Evolutionary conservation across 2,113 vertebrate species (phyloP), one percentile per base, ranked within the genome.

Genomic region (Tichodroma muraria): DNA sequence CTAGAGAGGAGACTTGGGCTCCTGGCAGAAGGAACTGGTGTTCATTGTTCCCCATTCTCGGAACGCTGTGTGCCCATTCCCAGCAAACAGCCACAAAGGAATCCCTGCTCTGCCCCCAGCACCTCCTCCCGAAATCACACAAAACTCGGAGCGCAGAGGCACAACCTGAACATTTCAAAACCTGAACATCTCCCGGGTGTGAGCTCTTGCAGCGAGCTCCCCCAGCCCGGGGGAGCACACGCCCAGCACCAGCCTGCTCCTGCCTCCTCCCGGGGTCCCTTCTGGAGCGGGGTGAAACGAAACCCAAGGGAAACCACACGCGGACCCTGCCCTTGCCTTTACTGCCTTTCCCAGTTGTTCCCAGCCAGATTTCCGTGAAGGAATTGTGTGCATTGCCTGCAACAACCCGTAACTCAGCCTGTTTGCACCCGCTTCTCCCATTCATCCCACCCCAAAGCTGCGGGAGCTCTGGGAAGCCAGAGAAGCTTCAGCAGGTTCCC

Each of bases 111-210:
- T 81, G 50, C 52, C 44, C 80, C 37, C 92, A 37, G 72, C 53
- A 2, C 35, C 50, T 44, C 64, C 61, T 54, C 73, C 69, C 5
- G 40, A n/a, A 0, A 2, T 14, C 77, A 6, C 81, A 6, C 59
- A 10, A 0, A 59, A 4, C 60, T n/a, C 0, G 23, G 25, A 61
- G 68, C 0, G 45, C 72, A 0, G 66, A 50, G 59, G 35, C 10
- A 78, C 68, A n/a, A 4, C 64, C 40, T 28, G 17, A 37, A 3
- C 23, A 8, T 50, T n/a, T n/a, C n/a, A n/a, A n/a, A n/a, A 4
- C 64, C 40, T 28, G 17, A 37, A 3, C 23, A 8, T 50, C n/a
- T n/a, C n/a, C n/a, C 1, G 1, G 0, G 9, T 2, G 53, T 37
- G 59, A 78, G 2, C 8, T 60, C 10, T 3, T 44, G 78, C 84